These are phyloP conservation scores for Myrmophylax atrothorax DNA, from an alignment of 2,113 vertebrate genomes.

Conservation along the genomic window DNA sequence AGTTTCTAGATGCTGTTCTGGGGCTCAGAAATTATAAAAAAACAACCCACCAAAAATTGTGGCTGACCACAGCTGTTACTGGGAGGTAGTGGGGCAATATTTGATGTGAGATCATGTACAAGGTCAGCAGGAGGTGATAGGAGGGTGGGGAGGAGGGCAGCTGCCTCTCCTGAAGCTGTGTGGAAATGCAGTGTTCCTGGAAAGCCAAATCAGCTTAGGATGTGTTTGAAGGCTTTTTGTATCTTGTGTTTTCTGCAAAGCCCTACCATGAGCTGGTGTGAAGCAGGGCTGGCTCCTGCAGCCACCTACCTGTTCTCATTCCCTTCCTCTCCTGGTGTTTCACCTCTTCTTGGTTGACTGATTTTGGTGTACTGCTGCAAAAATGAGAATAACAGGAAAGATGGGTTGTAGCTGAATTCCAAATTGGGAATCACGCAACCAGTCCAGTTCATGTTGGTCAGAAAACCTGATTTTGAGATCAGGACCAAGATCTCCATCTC, in stretches of 20 bases:
- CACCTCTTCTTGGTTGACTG: neutral
- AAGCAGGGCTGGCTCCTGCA: neutral
- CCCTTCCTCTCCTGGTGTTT: neutral
- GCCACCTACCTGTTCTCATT: neutral
- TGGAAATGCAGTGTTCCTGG: neutral
- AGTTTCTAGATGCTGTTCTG: neutral
- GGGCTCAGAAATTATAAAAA: neutral
- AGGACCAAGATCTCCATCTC: neutral
- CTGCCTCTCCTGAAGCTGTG: neutral
- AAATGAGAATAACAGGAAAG: neutral
- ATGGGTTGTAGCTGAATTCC: neutral
- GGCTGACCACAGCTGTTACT: neutral
- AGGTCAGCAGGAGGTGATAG: neutral
- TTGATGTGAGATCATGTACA: neutral
- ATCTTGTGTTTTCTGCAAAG: neutral
- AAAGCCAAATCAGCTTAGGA: neutral
- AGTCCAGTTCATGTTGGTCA: neutral
- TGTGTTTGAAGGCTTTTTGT: neutral
- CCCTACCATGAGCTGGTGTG: fast-evolving
- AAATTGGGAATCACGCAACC: fast-evolving
- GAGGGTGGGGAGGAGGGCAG: neutral
- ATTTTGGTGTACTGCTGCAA: neutral
- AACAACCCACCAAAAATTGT: neutral
- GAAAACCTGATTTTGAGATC: neutral
- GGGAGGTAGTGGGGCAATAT: neutral